phyloP scores from a whole-genome alignment of 2,113 vertebrate genomes.

The Oryzias curvinotus region DNA sequence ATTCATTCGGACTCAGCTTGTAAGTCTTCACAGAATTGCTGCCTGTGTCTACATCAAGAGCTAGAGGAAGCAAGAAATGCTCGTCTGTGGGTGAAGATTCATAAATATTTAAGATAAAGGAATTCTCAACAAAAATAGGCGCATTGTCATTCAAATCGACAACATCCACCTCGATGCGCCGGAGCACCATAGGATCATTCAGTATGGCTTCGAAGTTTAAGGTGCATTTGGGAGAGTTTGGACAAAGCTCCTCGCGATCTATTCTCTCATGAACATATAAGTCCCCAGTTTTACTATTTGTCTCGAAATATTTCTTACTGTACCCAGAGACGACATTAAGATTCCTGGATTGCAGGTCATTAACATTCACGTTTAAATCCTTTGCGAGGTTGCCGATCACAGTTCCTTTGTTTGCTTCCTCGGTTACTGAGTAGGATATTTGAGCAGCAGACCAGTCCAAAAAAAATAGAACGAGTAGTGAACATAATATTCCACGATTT shows the following conservation, averaged over 20 bases:
- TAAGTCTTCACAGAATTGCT: constrained; percentile 71
- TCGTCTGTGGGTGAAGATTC: constrained; percentile 62
- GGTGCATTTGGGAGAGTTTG: constrained; percentile 65
- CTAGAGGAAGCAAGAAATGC: constrained; percentile 57
- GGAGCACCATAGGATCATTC: constrained; percentile 73
- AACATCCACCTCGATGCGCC: constrained; percentile 75
- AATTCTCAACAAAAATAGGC: constrained; percentile 59
- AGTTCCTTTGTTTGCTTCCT: constrained; percentile 71
- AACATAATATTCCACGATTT: constrained; percentile 5
- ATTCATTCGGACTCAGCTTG: constrained; percentile 64
- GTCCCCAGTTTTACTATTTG: constrained; percentile 53
- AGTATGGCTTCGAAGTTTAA: constrained; percentile 76
- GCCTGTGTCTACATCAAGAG: constrained; percentile 63
- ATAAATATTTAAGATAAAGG: constrained; percentile 49
- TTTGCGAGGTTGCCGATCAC: constrained; percentile 73
- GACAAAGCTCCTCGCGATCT: constrained; percentile 80
- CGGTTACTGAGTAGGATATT: constrained; percentile 64
- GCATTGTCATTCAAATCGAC: constrained; percentile 84
- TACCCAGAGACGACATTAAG: constrained; percentile 71
- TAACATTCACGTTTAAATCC: constrained; percentile 67
- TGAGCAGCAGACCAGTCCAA: constrained; percentile 46
- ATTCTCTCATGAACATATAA: constrained; percentile 77
- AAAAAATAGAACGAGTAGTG: constrained; percentile 15
- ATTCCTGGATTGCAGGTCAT: constrained; percentile 67
- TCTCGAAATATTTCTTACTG: constrained; percentile 60